These are phyloP conservation scores for Phyllopteryx taeniolatus DNA, from an alignment of 2,113 vertebrate species.

Conservation along the genomic window DNA sequence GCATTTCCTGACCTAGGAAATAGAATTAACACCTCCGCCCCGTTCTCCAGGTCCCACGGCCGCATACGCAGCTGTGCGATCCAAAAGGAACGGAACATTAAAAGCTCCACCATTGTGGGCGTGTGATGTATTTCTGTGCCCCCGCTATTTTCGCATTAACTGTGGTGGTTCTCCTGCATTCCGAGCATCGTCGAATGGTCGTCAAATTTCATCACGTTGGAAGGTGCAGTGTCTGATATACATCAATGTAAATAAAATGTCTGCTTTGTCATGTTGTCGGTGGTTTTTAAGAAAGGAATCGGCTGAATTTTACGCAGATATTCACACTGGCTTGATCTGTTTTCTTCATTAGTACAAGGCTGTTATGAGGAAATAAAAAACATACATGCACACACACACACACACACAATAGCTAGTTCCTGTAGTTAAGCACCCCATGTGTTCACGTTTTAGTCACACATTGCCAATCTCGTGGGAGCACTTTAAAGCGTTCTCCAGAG, in stretches of 20 bases:
- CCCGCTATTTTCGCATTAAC: conserved; percentile 17
- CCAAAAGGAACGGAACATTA: conserved; percentile 6
- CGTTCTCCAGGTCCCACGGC: conserved; percentile 51
- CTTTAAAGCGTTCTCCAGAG: conserved; percentile 71
- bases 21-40: conserved; percentile 75
- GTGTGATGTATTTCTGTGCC: conserved; percentile 17
- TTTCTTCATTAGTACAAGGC: conserved; percentile 69
- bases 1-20: conserved; percentile 78
- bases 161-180: neutral
- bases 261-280: neutral
- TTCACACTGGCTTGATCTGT: conserved; percentile 60
- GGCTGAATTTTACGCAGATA: conserved; percentile 23
- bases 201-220: neutral
- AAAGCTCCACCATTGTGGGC: conserved; percentile 9
- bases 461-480: conserved; percentile 69
- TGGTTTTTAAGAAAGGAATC: conserved; percentile 40
- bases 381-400: conserved; percentile 36
- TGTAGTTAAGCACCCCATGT: conserved; percentile 73
- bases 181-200: neutral
- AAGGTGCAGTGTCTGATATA: neutral
- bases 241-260: neutral
- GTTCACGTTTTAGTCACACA: conserved; percentile 79
- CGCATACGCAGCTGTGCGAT: conserved; percentile 62
- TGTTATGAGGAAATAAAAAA: conserved; percentile 27
- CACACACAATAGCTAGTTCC: conserved; percentile 66